Conservation (phyloP, 2,797 vertebrate genomes). For the Crotalus adamanteus region DNA sequence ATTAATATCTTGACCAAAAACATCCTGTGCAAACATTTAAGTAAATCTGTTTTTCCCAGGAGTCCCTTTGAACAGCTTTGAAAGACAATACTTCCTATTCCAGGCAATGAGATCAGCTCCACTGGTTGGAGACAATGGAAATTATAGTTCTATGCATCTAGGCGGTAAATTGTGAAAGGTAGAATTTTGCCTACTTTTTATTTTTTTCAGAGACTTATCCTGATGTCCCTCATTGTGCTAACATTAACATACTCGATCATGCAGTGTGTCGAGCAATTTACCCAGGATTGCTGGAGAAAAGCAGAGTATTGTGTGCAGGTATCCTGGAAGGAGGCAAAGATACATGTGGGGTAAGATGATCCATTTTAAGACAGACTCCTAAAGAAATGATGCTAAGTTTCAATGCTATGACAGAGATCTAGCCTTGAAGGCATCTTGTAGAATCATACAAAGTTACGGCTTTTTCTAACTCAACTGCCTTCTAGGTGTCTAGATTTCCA, state of each 20-base stretch:
- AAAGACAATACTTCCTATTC: too few species aligned
- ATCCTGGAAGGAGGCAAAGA: slow-evolving; percentile 11
- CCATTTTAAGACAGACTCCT: too few species aligned
- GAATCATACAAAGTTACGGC: background rate
- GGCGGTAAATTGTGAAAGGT: too few species aligned
- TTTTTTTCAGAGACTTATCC: background rate
- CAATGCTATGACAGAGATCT: background rate
- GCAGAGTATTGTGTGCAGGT: background rate
- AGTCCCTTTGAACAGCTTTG: too few species aligned
- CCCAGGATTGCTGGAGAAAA: background rate
- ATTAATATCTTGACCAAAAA: too few species aligned
- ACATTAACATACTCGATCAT: background rate
- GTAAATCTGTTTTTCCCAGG: too few species aligned
- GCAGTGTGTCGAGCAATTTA: background rate
- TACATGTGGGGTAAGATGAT: slow-evolving; percentile 5
- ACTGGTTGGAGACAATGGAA: too few species aligned
- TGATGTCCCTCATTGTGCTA: background rate
- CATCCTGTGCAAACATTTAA: too few species aligned
- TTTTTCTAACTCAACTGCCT: background rate
- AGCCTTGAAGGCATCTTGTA: background rate
- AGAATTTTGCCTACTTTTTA: background rate
- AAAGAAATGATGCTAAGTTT: background rate
- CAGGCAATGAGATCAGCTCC: too few species aligned
- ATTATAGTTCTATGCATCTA: too few species aligned
- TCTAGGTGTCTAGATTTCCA: background rate